Conservation (phyloP, 2,113 vertebrate genomes). For the Murina feae region DNA sequence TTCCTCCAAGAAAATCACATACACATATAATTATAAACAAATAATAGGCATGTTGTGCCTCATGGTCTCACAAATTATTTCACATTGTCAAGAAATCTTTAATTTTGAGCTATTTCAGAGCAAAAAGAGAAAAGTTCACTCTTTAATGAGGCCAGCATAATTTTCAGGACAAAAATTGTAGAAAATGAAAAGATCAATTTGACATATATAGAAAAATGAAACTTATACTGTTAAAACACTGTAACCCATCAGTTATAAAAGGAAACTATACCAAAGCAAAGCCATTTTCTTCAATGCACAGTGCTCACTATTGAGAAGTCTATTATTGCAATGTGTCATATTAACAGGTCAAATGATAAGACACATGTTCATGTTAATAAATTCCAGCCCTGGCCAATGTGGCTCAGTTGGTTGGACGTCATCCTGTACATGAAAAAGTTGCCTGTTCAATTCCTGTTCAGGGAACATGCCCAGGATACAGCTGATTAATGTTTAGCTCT, state of each 20-base stretch:
- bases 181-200: not conserved
- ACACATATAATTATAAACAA: not conserved
- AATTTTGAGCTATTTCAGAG: not conserved
- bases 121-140: not conserved
- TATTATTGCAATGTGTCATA: not conserved
- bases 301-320: not conserved
- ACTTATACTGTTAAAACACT: not conserved
- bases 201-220: not conserved
- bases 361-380: not conserved
- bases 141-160: not conserved
- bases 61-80: not conserved
- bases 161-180: not conserved
- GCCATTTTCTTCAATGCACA: not conserved
- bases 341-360: not conserved
- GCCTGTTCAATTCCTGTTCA: not conserved
- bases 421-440: not conserved
- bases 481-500: not conserved
- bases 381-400: not conserved
- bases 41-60: not conserved
- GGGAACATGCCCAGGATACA: not conserved
- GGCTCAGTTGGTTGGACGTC: not conserved
- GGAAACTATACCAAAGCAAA: not conserved
- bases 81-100: not conserved
- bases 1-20: not conserved
- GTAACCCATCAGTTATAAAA: not conserved